Evolutionary conservation across 2,888 invertebrate genomes (phyloP).

Genomic region (Synanthedon myopaeformis): DNA sequence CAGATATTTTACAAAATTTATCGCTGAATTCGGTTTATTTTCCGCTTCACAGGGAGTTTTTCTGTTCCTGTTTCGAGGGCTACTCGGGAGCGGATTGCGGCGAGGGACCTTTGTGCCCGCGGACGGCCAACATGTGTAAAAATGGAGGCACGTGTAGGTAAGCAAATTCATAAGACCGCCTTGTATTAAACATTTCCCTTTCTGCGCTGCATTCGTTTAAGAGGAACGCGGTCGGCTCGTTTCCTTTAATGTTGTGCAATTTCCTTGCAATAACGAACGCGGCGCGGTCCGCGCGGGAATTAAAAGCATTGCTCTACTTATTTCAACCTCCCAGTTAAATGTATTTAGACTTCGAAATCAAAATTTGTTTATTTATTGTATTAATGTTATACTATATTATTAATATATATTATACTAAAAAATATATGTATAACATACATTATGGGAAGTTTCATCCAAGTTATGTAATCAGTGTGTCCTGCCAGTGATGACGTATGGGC

Average conservation of each 20-base stretch:
- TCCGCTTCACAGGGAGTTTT: conserved; percentile 73
- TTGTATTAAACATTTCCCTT: conserved; percentile 6
- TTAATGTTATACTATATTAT: too few relatives aligned
- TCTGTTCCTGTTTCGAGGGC: conserved; percentile 84
- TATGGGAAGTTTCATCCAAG: too few relatives aligned
- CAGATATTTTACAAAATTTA: conserved; percentile 14
- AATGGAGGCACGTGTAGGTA: conserved; percentile 91
- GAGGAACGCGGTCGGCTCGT: conserved; percentile 10
- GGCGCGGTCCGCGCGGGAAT: conserved; percentile 23
- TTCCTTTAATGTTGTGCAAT: conserved; percentile 29
- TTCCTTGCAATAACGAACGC: conserved; percentile 38
- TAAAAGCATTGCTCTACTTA: conserved; percentile 13
- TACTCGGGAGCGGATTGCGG: conserved; percentile 85
- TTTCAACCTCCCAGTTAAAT: conserved; percentile 34
- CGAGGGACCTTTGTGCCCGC: conserved; percentile 81
- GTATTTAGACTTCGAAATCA: conserved; percentile 21
- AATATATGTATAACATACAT: too few relatives aligned
- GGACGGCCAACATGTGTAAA: conserved; percentile 73
- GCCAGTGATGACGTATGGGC: too few relatives aligned
- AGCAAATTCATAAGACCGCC: conserved; percentile 18
- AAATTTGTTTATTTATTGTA: too few relatives aligned
- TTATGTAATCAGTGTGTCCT: too few relatives aligned
- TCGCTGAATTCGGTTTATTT: conserved; percentile 11
- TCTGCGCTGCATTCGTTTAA: conserved; percentile 14
- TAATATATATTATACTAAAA: too few relatives aligned